These are phyloP conservation scores for Sebastes baramenuke DNA, from an alignment of 2,797 vertebrate species.

Conservation along the genomic window DNA sequence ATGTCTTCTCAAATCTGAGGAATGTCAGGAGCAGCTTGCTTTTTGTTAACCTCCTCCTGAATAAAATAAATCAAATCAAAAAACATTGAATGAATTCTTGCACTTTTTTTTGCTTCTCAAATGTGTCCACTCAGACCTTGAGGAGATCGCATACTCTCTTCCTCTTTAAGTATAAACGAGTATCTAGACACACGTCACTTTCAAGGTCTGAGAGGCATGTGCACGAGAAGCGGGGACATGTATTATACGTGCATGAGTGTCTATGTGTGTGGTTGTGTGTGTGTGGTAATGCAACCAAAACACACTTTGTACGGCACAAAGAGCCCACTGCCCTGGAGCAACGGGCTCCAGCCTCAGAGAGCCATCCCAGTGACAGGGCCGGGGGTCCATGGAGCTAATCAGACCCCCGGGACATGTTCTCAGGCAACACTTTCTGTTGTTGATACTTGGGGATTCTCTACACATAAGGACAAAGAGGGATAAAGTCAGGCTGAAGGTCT, in stretches of 20 bases:
- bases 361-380: conserved; percentile 49
- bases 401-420: conserved; percentile 71
- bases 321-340: conserved; percentile 49
- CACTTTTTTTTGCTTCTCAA: neutral
- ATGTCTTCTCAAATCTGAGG: neutral
- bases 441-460: conserved; percentile 62
- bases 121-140: conserved; percentile 16
- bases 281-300: conserved; percentile 8
- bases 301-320: conserved; percentile 40
- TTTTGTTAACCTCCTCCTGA: neutral
- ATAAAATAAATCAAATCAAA: neutral
- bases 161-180: conserved; percentile 9
- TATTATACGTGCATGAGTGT: conserved; percentile 1
- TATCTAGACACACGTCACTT: neutral
- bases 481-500: conserved; percentile 63
- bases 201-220: conserved; percentile 29
- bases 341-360: conserved; percentile 50
- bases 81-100: neutral
- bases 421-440: conserved; percentile 64
- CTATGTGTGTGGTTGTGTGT: conserved; percentile 1
- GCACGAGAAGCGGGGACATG: neutral
- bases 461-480: conserved; percentile 57
- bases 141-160: neutral
- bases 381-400: conserved; percentile 72
- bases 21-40: neutral